Evolutionary conservation across 35 echinoderm and acorn worm species (phyloP).

Genomic region (Apostichopus californicus): DNA sequence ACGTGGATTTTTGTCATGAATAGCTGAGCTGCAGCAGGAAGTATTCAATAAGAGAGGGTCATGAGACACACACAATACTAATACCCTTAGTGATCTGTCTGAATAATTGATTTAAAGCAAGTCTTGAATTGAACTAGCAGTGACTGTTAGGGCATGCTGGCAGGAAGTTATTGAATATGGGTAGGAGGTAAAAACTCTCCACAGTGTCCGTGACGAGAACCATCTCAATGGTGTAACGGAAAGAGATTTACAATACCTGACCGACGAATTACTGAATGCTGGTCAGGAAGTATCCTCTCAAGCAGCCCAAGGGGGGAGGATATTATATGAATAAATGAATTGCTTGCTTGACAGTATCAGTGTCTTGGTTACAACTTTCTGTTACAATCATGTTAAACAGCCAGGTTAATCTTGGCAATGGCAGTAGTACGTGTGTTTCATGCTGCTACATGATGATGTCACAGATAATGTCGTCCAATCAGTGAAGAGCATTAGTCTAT

Average conservation of each 20-base stretch:
- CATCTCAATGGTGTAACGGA: not conserved
- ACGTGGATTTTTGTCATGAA: not conserved
- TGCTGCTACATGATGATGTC: no score
- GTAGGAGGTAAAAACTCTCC: not conserved
- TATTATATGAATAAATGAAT: not conserved
- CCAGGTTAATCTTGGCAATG: no score
- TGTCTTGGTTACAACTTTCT: no score
- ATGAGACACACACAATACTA: not conserved
- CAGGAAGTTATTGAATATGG: not conserved
- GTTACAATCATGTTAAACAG: no score
- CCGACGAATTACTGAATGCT: not conserved
- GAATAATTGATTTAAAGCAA: conserved; percentile 33
- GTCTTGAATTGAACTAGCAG: not conserved
- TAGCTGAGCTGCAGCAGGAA: not conserved
- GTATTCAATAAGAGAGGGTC: conserved; percentile 41
- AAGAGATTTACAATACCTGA: not conserved
- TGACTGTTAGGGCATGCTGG: conserved; percentile 1
- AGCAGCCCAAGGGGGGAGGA: not conserved
- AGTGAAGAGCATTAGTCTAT: no score
- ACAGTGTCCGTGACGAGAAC: not conserved
- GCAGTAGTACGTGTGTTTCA: no score
- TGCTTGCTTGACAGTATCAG: no score
- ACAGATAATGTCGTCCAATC: no score
- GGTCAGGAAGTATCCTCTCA: not conserved
- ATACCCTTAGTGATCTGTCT: not conserved